These are phyloP conservation scores for Dryobates pubescens DNA, from an alignment of 2,797 vertebrate genomes.

Conservation along the genomic window DNA sequence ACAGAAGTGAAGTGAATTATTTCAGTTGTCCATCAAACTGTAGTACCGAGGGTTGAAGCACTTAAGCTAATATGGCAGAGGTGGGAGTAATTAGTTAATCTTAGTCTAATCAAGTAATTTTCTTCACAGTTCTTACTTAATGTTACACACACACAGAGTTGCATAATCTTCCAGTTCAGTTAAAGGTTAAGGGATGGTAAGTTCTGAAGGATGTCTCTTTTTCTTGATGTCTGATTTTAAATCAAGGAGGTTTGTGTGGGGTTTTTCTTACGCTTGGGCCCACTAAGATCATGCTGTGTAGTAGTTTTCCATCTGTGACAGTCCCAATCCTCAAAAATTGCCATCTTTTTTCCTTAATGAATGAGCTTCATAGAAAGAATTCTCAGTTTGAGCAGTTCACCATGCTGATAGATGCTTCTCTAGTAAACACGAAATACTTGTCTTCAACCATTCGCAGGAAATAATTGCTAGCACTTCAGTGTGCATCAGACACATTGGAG, in stretches of 20 bases:
- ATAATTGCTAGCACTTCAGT: not conserved
- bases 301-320: not conserved
- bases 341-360: not conserved
- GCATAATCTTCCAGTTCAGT: not conserved
- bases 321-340: not conserved
- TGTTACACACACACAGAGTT: not conserved
- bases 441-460: not conserved
- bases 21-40: not conserved
- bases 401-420: not conserved
- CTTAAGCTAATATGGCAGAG: not conserved
- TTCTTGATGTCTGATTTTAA: not conserved
- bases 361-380: not conserved
- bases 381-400: not conserved
- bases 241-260: not conserved
- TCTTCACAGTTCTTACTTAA: slow-evolving; percentile 1
- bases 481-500: not conserved
- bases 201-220: not conserved
- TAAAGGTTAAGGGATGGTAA: not conserved
- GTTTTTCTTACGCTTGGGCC: not conserved
- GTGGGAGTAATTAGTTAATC: slow-evolving; percentile 11
- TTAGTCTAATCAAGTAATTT: not conserved
- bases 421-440: not conserved
- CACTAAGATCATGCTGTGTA: not conserved
- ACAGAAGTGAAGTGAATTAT: not conserved
- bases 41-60: not conserved